Evolutionary conservation across 2,797 vertebrate species (phyloP).

Genomic region (Pseudotriccus pelzelni): DNA sequence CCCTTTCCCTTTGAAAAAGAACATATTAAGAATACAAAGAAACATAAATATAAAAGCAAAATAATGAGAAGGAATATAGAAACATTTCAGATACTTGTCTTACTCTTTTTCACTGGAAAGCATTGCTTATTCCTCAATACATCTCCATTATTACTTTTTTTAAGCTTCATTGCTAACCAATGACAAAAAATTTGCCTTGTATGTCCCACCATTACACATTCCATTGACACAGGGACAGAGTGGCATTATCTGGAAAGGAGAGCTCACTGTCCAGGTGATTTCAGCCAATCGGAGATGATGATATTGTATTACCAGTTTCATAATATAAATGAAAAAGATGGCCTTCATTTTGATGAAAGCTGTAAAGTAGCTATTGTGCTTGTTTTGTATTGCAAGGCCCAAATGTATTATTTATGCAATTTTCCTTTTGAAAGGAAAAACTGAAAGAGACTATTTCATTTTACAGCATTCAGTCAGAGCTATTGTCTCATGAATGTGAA

Average conservation of each 20-base stretch:
- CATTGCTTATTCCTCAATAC: constrained; percentile 59
- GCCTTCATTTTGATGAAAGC: constrained; percentile 80
- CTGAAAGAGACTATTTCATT: constrained; percentile 82
- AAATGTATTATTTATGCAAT: constrained; percentile 86
- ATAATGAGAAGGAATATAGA: neutral
- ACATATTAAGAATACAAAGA: neutral
- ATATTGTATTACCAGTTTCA: constrained; percentile 78
- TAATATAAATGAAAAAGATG: constrained; percentile 82
- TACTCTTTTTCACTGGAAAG: constrained; percentile 3
- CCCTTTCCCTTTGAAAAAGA: neutral
- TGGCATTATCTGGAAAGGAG: constrained; percentile 64
- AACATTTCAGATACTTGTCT: constrained; percentile 12
- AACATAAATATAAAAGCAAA: neutral
- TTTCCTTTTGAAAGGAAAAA: constrained; percentile 78
- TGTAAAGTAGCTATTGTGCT: constrained; percentile 80
- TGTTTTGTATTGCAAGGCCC: constrained; percentile 79
- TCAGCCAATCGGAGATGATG: constrained; percentile 75
- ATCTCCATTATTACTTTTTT: constrained; percentile 64
- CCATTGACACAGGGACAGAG: constrained; percentile 55
- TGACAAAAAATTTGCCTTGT: constrained; percentile 66
- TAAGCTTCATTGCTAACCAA: constrained; percentile 52
- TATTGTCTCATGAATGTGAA: constrained; percentile 82
- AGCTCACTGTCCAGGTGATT: constrained; percentile 60
- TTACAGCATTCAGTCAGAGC: constrained; percentile 75
- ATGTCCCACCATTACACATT: constrained; percentile 37